Conservation (phyloP, 2,113 vertebrate genomes). For the Felis chaus region DNA sequence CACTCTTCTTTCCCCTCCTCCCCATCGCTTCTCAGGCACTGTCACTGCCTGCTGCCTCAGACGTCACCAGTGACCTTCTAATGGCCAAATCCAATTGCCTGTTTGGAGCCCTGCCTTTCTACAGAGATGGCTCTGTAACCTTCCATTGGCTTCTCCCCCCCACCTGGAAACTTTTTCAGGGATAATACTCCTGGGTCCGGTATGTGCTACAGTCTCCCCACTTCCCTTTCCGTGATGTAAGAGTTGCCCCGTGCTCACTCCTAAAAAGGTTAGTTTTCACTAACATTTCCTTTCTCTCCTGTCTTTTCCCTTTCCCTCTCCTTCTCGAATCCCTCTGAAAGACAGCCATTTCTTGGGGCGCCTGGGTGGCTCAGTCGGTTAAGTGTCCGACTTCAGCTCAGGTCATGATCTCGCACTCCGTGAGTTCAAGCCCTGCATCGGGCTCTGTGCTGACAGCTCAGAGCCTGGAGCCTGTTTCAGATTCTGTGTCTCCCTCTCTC, state of each 20-base stretch:
- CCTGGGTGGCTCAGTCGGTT: too few relatives aligned
- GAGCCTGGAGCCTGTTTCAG: too few relatives aligned
- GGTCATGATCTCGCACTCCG: too few relatives aligned
- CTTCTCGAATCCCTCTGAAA: neutral
- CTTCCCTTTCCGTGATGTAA: neutral
- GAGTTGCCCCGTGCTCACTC: neutral
- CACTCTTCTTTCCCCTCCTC: neutral
- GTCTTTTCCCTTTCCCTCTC: neutral
- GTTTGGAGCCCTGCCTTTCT: neutral
- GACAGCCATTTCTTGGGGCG: neutral
- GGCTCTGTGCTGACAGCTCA: too few relatives aligned
- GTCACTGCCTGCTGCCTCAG: neutral
- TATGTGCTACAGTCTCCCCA: too few relatives aligned
- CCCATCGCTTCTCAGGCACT: neutral
- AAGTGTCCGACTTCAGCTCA: too few relatives aligned
- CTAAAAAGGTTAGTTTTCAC: neutral
- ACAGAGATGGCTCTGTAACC: constrained; percentile 15
- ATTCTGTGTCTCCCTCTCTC: too few relatives aligned
- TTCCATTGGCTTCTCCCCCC: constrained; percentile 31
- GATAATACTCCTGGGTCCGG: neutral
- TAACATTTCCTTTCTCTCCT: neutral
- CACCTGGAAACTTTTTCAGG: neutral
- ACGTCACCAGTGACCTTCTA: constrained; percentile 61
- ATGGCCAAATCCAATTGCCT: constrained; percentile 18
- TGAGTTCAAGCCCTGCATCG: too few relatives aligned